Evolutionary conservation across 2,113 vertebrate genomes (phyloP).

Genomic region (Genyomyrus donnyi): DNA sequence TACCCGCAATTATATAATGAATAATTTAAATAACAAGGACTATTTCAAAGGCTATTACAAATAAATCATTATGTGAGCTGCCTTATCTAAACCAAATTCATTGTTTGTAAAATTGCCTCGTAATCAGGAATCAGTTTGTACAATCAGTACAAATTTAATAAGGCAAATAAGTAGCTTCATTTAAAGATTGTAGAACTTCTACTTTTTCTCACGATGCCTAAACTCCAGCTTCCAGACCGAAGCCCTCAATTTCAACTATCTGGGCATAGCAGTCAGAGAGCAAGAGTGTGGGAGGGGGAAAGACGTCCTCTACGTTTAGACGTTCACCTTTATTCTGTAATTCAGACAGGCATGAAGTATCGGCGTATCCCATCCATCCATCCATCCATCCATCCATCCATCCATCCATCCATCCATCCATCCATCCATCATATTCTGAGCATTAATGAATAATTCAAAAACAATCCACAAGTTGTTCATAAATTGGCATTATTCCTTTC

Average conservation of each 20-base stretch:
- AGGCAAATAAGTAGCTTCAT: not conserved
- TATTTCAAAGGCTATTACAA: not conserved
- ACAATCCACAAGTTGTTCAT: not conserved
- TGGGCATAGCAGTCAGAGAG: not conserved
- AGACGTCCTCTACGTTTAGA: not conserved
- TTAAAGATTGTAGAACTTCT: not conserved
- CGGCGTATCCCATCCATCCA: not conserved
- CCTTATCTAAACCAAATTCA: not conserved
- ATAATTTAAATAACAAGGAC: not conserved
- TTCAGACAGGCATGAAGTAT: not conserved
- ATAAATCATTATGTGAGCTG: not conserved
- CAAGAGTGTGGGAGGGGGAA: not conserved
- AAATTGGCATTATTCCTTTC: not conserved
- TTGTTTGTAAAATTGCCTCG: not conserved
- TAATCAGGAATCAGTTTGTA: not conserved
- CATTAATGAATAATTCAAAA: not conserved
- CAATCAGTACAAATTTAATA: not conserved
- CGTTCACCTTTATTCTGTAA: not conserved
- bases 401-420: not conserved
- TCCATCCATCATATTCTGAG: not conserved
- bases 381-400: not conserved
- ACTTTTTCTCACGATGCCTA: not conserved
- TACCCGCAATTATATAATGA: not conserved
- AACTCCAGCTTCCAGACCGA: not conserved
- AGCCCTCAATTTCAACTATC: not conserved